These are phyloP conservation scores for Leptodactylus fuscus DNA, from an alignment of 2,113 vertebrate species.

Conservation along the genomic window DNA sequence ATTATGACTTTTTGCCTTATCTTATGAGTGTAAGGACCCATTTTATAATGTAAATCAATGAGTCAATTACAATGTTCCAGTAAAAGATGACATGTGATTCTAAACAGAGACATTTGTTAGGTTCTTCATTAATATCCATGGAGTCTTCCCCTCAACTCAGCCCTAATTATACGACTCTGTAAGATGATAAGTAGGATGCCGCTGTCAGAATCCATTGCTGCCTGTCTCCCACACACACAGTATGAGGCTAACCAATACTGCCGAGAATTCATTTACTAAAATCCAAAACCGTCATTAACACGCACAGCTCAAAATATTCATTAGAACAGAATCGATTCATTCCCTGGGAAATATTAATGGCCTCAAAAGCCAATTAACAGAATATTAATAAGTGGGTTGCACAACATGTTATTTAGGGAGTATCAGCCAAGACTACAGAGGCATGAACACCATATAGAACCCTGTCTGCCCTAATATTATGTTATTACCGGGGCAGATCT, in stretches of 20 bases:
- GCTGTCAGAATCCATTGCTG: neutral
- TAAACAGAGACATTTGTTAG: neutral
- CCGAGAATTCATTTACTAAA: neutral
- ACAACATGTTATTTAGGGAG: too few species aligned
- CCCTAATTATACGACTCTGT: neutral
- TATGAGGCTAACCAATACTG: neutral
- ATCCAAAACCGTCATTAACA: neutral
- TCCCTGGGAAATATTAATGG: neutral
- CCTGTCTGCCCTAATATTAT: too few species aligned
- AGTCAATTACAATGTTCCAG: neutral
- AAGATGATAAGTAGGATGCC: neutral
- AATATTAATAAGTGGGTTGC: neutral
- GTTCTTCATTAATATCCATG: neutral
- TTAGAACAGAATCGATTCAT: neutral
- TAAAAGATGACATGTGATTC: neutral
- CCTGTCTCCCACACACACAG: slow-evolving; percentile 4
- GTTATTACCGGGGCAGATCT: too few species aligned
- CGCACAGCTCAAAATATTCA: neutral
- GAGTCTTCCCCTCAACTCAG: neutral
- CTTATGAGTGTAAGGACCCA: neutral
- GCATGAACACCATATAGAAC: too few species aligned
- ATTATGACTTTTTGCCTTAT: neutral
- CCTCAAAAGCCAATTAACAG: neutral
- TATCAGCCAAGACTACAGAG: too few species aligned
- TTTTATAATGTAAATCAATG: neutral